Percentiles rank a stretch among this genome's conserved stretches.
Evolutionary conservation across 2,113 vertebrate species (phyloP).

Genomic region (Oryzias javanicus): DNA sequence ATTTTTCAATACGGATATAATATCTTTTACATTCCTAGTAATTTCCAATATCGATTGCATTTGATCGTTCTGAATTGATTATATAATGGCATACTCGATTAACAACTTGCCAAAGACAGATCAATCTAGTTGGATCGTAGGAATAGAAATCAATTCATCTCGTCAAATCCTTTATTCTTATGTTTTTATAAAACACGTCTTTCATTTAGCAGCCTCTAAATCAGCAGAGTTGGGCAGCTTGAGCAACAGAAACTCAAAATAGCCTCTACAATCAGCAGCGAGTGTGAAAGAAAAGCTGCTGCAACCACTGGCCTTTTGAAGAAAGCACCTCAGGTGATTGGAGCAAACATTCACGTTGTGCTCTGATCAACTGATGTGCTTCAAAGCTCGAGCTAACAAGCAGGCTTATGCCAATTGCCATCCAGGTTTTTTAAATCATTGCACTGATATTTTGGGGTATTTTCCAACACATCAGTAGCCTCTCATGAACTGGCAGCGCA

Average conservation of each 20-base stretch:
- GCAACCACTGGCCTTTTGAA: constrained; percentile 65
- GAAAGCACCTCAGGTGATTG: constrained; percentile 51
- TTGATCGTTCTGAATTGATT: too few species aligned
- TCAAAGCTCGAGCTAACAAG: constrained; percentile 25
- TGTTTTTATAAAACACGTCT: constrained; percentile 47
- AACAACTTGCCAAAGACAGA: too few species aligned
- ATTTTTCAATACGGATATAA: too few species aligned
- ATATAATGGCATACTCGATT: too few species aligned
- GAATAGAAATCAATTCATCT: constrained; percentile 29
- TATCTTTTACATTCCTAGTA: too few species aligned
- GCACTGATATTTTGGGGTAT: constrained; percentile 44
- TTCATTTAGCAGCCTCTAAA: constrained; percentile 58
- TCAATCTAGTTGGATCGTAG: too few species aligned
- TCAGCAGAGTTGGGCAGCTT: constrained; percentile 54
- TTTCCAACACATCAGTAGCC: constrained; percentile 31
- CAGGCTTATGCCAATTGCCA: constrained; percentile 51
- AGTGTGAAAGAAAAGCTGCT: constrained; percentile 68
- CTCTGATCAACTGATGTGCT: constrained; percentile 50
- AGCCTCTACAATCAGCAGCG: constrained; percentile 72
- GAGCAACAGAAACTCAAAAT: constrained; percentile 71
- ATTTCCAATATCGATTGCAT: too few species aligned
- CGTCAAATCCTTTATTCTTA: constrained; percentile 6
- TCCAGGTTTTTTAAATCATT: constrained; percentile 12
- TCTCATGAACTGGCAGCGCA: constrained; percentile 63
- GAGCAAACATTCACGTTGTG: constrained; percentile 50